A percentile compares a stretch with the other conserved stretches of the same genome.
Conservation (phyloP, 2,113 vertebrate genomes). For the Accipiter virgatus region DNA sequence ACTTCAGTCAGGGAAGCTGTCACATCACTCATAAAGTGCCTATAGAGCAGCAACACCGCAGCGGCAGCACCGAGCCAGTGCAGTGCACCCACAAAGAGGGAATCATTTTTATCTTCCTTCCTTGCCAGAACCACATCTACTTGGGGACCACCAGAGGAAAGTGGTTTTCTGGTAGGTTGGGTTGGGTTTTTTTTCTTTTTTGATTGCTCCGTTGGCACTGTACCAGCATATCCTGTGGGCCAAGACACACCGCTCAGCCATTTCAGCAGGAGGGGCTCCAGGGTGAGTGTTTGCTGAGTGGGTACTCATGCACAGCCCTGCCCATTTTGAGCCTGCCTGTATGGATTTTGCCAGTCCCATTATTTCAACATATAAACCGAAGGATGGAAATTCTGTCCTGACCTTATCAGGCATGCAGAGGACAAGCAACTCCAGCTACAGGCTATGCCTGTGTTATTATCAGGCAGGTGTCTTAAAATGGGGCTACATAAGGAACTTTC, state of each 20-base stretch:
- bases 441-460: neutral
- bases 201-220: neutral
- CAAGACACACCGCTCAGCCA: rapidly evolving
- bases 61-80: neutral
- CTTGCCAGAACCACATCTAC: neutral
- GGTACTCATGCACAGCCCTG: neutral
- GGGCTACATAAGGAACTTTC: neutral
- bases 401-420: neutral
- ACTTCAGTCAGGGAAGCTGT: constrained; percentile 62
- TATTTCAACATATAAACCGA: neutral
- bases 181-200: neutral
- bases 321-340: neutral
- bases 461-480: neutral
- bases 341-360: neutral
- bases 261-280: neutral
- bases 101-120: neutral
- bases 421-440: neutral
- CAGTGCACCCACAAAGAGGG: neutral
- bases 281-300: neutral
- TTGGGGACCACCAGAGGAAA: neutral
- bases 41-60: neutral
- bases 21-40: constrained; percentile 54
- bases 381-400: neutral
- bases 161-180: neutral
- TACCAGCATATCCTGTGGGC: neutral